A percentile compares a stretch with the other conserved stretches of the same genome.
Evolutionary conservation across 2,113 vertebrate genomes (phyloP).

Genomic region (Azemiops feae): DNA sequence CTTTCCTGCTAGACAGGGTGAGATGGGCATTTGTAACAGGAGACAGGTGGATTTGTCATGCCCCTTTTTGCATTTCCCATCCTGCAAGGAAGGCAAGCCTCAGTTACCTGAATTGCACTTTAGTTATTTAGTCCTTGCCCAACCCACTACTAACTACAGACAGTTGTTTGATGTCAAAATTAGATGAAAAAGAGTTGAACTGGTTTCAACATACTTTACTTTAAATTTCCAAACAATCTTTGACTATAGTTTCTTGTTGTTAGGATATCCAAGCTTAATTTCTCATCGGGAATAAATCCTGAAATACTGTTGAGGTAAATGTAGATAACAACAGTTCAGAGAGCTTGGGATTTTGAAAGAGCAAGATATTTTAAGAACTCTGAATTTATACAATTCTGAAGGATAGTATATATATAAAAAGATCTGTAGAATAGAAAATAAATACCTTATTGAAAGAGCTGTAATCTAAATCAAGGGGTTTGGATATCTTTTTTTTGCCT

Average conservation of each 20-base stretch:
- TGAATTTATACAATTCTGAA: not conserved
- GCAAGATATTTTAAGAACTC: not conserved
- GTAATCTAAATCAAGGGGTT: constrained; percentile 22
- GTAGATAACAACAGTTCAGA: not conserved
- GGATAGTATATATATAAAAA: constrained; percentile 4
- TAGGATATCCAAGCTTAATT: constrained; percentile 3
- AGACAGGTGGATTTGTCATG: not conserved
- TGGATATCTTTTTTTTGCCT: constrained; percentile 1
- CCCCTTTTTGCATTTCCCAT: not conserved
- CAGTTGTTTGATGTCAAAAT: not conserved
- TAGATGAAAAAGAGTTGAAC: not conserved
- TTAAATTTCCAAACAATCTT: not conserved
- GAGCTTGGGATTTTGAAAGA: not conserved
- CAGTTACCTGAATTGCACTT: not conserved
- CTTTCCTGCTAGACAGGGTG: not conserved
- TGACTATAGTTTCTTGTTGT: not conserved
- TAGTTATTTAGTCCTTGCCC: not conserved
- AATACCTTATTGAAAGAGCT: constrained; percentile 39
- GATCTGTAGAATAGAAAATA: constrained; percentile 43
- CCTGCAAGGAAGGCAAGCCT: not conserved
- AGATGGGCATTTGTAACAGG: not conserved
- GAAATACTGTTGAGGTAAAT: constrained; percentile 1
- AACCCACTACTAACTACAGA: not conserved
- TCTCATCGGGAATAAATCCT: constrained; percentile 19
- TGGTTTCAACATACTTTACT: not conserved